Base-by-base conservation (phyloP, 2,888 invertebrate species). In the Heliconius cydno region DNA sequence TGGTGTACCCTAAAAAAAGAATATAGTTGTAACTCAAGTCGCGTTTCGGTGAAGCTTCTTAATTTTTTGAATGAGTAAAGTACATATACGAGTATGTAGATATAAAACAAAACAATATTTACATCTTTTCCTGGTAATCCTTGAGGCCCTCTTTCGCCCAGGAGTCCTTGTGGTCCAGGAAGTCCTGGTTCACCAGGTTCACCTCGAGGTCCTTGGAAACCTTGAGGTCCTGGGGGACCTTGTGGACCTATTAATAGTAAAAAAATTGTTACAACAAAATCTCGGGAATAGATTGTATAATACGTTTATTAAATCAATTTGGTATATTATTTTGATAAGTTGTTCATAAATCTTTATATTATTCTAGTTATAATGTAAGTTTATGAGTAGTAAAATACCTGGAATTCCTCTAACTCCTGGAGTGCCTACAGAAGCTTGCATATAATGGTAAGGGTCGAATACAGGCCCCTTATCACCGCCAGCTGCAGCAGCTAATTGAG, bases 121-220 rank as follows among this genome's bases (percentile, higher is more conserved):
- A 97, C 97, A 87, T 97, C 97, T 95, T 97, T 97, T 84, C 98
- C 98, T 10, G 97, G 95, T 65, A 96, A 89, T 78, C 98, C 97
- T 74, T 96, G 96, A 4, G 96, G 93, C 80, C 98, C 97, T 86
- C 97, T 93, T 81, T 96, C 95, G 0, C 97, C 97, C 0, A 95
- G 91, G 5, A 96, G 92, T 19, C 98, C 98, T 13, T 96, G 90
- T 2, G 96, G 94, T 19, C 97, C 97, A 0, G 95, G 92, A 13
- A 96, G 89, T 0, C 98, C 98, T 3, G 96, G 95, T 88, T 98
- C 98, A 1, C 98, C 98, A 2, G 97, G 93, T 84, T 98, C 97
- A 70, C 98, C 98, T 82, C 98, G 95, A 25, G 96, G 95, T 4
- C 98, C 98, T 94, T 98, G 98, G 84, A 98, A 98, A 22, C 98